These are phyloP conservation scores for Epinephelus malabaricus DNA, from an alignment of 2,797 vertebrate species.

Conservation along the genomic window DNA sequence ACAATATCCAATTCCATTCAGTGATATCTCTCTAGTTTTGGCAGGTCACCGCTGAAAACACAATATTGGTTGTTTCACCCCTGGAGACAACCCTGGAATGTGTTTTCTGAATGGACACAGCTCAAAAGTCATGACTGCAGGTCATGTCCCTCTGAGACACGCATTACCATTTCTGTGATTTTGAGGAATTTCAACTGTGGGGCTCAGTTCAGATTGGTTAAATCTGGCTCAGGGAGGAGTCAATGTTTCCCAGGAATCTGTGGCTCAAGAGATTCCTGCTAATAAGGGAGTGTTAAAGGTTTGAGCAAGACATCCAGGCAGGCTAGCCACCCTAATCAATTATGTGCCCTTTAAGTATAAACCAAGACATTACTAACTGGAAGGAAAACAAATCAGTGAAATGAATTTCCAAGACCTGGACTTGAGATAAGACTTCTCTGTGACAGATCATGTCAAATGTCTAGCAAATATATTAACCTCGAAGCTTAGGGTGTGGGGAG, in stretches of 20 bases:
- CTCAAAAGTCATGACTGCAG: slow-evolving; percentile 32
- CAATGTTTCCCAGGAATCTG: background rate
- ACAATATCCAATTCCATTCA: slow-evolving; percentile 67
- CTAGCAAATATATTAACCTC: slow-evolving; percentile 70
- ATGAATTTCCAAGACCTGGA: slow-evolving; percentile 50
- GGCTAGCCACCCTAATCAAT: slow-evolving; percentile 2
- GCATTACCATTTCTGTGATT: slow-evolving; percentile 23
- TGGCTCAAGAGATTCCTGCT: slow-evolving; percentile 8
- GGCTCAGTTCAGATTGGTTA: slow-evolving; percentile 2
- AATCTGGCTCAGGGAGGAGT: slow-evolving; percentile 3
- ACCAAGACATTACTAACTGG: slow-evolving; percentile 13
- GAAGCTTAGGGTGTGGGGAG: slow-evolving; percentile 76
- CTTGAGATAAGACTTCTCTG: slow-evolving; percentile 50
- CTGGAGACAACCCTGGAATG: slow-evolving; percentile 42
- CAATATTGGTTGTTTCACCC: slow-evolving; percentile 27
- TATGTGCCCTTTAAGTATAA: slow-evolving; percentile 31
- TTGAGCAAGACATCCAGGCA: slow-evolving; percentile 1
- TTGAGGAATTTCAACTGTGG: slow-evolving; percentile 7
- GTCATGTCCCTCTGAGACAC: slow-evolving; percentile 14
- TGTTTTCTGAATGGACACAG: slow-evolving; percentile 58
- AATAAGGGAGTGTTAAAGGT: slow-evolving; percentile 14
- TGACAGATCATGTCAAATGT: slow-evolving; percentile 73
- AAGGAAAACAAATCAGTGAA: slow-evolving; percentile 27
- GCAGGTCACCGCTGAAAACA: slow-evolving; percentile 25
- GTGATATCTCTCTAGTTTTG: slow-evolving; percentile 39